Evolutionary conservation across 2,113 vertebrate species (phyloP), one percentile per base, ranked within the genome.

Genomic region (Oryzias melastigma): DNA sequence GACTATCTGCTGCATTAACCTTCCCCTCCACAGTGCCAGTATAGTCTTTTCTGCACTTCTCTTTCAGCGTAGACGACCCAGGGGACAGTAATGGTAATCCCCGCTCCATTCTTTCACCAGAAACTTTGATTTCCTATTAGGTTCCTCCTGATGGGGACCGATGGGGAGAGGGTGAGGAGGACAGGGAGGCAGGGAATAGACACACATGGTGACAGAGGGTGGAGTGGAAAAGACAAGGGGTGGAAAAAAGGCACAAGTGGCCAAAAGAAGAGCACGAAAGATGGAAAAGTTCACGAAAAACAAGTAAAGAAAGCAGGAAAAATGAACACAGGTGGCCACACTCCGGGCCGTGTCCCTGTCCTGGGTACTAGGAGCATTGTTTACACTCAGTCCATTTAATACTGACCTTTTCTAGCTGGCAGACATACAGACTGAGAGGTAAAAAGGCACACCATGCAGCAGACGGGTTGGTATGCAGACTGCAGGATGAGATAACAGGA

Each of bases 91-190:
- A 97, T 89, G 92, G 92, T 96, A 93, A 98, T 94, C 95, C 93
- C 86, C 80, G 85, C 78, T 85, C 95, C 94, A 96, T 98, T 99
- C 96, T 88, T 97, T 91, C 90, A 80, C 77, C 84, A 86, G 74
- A 71, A 97, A 96, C 97, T 99, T 99, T 99, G 97, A 99, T 98
- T 99, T 90, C 78, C 95, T 95, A 99, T 99, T 99, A 94, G 96
- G 96, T 99, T 99, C 95, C 97, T 91, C 90, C 91, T 95, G 95
- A 95, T 95, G 93, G 94, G 94, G 89, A 94, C 91, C 77, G 80
- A 81, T 72, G 79, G 64, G 72, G 71, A 65, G 29, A 71, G 58
- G 10, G 71, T 17, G 58, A 47, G 20, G 58, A 74, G 73, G 60
- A 61, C 62, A 66, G 68, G 68, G 70, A 56, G 35, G 61, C 43